A percentile compares a stretch with the other conserved stretches of the same genome.
Evolutionary conservation across 2,113 vertebrate genomes (phyloP).

Genomic region (Columba livia): DNA sequence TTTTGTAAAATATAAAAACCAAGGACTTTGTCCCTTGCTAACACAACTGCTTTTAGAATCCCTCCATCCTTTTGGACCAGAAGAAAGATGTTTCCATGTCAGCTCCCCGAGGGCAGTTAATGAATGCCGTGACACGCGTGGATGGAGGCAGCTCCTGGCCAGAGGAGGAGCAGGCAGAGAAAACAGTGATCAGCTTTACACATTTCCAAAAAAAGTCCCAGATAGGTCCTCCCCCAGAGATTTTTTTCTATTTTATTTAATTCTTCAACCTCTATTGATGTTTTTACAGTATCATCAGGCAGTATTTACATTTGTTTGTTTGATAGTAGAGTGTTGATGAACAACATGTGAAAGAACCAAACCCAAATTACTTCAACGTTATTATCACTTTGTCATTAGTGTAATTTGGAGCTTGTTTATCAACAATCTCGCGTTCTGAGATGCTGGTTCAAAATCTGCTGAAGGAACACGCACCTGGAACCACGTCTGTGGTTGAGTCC

Average conservation of each 20-base stretch:
- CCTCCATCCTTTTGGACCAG: neutral
- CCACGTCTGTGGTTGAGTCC: accelerated
- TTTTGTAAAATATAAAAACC: neutral
- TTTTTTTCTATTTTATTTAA: neutral
- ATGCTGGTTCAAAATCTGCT: neutral
- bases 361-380: neutral
- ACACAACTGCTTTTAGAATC: neutral
- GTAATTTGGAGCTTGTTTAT: neutral
- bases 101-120: neutral
- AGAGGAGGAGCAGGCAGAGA: neutral
- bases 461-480: neutral
- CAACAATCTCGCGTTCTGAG: neutral
- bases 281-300: neutral
- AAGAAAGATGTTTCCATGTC: neutral
- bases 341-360: neutral
- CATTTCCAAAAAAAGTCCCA: neutral
- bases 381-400: constrained; percentile 2
- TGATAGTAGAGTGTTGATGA: neutral
- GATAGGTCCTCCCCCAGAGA: neutral
- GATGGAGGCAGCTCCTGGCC: neutral
- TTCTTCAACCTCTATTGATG: neutral
- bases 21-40: neutral
- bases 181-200: neutral
- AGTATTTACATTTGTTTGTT: neutral
- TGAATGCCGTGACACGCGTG: neutral